Percentiles rank a stretch among this genome's conserved stretches.
phyloP scores from a whole-genome alignment of 2,113 vertebrate species.

The Vicugna pacos region DNA sequence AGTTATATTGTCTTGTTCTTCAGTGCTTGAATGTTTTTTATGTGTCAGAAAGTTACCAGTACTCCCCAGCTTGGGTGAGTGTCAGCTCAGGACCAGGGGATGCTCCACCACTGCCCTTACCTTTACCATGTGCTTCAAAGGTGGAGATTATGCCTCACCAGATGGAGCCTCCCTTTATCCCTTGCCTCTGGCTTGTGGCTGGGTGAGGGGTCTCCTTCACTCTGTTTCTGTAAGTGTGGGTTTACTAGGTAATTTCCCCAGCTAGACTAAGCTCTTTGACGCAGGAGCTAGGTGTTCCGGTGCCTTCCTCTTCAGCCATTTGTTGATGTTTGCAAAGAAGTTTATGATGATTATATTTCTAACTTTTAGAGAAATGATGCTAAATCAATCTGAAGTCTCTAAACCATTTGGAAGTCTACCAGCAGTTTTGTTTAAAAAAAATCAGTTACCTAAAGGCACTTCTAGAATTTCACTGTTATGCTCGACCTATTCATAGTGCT shows the following conservation, averaged over 20 bases:
- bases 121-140: not conserved
- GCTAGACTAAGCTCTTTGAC: too few relatives aligned
- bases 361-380: not conserved
- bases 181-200: too few relatives aligned
- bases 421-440: not conserved
- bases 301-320: not conserved
- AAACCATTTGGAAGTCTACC: not conserved
- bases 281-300: too few relatives aligned
- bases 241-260: not conserved
- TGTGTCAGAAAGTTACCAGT: too few relatives aligned
- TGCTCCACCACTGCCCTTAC: too few relatives aligned
- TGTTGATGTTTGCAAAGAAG: too few relatives aligned
- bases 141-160: not conserved
- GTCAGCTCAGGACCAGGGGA: not conserved
- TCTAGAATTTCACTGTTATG: not conserved
- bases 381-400: not conserved
- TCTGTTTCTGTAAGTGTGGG: not conserved
- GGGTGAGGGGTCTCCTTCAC: not conserved
- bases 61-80: not conserved
- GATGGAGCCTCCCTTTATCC: too few relatives aligned
- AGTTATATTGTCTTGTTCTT: not conserved
- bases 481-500: rapidly evolving
- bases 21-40: rapidly evolving
- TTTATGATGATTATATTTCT: not conserved
- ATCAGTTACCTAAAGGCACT: not conserved